phyloP scores from a whole-genome alignment of 2,888 invertebrate species.

The Halocaridina rubra region DNA sequence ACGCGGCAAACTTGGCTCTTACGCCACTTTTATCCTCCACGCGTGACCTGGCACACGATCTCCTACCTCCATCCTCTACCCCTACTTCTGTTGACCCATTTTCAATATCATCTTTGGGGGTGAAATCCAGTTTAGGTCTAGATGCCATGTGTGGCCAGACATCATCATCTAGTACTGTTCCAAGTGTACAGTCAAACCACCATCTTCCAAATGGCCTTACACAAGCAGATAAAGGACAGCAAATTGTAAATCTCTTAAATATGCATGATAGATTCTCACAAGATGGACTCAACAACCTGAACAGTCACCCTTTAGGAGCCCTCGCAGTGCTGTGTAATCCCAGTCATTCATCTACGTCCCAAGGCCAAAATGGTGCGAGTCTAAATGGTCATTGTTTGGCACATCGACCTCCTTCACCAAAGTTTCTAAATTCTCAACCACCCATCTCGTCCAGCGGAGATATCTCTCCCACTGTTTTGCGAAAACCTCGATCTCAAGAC shows the following conservation, averaged over 20 bases:
- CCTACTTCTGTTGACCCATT: constrained; percentile 43
- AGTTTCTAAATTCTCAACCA: constrained; percentile 47
- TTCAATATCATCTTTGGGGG: constrained; percentile 36
- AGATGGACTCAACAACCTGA: constrained; percentile 11
- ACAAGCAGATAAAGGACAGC: constrained; percentile 42
- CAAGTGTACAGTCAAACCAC: constrained; percentile 35
- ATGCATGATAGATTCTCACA: constrained; percentile 39
- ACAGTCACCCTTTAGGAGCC: constrained; percentile 32
- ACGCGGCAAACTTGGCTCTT: constrained; percentile 38
- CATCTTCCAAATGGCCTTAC: constrained; percentile 34
- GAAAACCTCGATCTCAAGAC: constrained; percentile 40
- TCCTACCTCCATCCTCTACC: constrained; percentile 43
- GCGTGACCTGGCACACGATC: constrained; percentile 41
- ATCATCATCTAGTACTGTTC: constrained; percentile 16
- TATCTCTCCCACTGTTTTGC: constrained; percentile 40
- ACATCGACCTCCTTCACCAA: constrained; percentile 52
- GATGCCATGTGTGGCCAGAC: constrained; percentile 47
- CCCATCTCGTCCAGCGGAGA: constrained; percentile 39
- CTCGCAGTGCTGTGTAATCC: constrained; percentile 45
- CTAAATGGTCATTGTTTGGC: constrained; percentile 42
- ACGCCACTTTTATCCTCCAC: constrained; percentile 36
- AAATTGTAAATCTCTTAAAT: constrained; percentile 39
- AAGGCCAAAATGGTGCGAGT: constrained; percentile 29
- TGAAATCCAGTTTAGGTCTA: constrained; percentile 25
- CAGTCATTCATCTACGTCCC: constrained; percentile 36